Evolutionary conservation across 1,140 invertebrate species (phyloP), one percentile per base, ranked within the genome.

Genomic region (Cyclargus thomasi): DNA sequence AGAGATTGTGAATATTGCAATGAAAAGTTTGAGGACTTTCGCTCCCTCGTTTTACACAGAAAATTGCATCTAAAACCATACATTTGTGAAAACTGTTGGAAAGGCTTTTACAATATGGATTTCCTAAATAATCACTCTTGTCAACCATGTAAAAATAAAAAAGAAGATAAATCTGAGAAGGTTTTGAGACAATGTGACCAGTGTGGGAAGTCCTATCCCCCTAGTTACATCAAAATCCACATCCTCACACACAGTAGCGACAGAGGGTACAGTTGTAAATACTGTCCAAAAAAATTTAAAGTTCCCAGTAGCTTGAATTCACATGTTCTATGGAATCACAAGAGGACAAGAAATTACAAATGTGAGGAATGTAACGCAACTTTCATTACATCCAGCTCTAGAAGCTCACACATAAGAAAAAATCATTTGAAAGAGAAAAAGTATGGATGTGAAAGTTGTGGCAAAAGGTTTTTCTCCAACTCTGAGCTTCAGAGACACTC

Each of bases 361-460:
- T 91, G 90, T 67, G 81, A 90, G 71, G 80, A 86, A 2, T 91
- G 90, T 21, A 86, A 88, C 69, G 82, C 85, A 20, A 86, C 85
- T 20, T 91, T 91, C 57, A 87, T 90, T 63, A 86, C 90, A 0
- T 84, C 88, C 5, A 88, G 89, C 70, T 85, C 89, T 1, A 77
- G 80, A 57, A 90, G 83, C 70, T 82, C 85, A 6, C 90, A 91
- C 71, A 83, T 90, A 53, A 74, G 90, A 17, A 90, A 89, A 67
- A 85, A 86, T 71, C 90, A 91, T 75, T 78, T 88, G 16, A 90
- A 91, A 72, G 90, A 91, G 70, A 90, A 89, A 63, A 91, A 91
- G 70, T 86, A 88, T 70, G 67, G 76, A 16, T 91, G 90, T 74
- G 84, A 87, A 57, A 86, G 72, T 68, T 91, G 90, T 62, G 81